Evolutionary conservation across 2,113 vertebrate genomes (phyloP).

Genomic region (Acanthisitta chloris): DNA sequence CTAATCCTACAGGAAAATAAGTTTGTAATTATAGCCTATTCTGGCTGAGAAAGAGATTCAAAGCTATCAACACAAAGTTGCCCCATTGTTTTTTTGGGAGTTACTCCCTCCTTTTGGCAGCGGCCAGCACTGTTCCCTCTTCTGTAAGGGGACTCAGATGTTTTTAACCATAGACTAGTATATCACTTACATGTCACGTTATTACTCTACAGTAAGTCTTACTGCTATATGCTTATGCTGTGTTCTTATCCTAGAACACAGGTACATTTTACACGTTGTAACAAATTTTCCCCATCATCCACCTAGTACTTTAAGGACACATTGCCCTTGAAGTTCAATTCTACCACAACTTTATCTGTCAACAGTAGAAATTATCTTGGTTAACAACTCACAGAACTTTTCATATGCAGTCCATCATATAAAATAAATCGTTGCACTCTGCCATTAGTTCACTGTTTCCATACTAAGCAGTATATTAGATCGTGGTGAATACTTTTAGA

Average conservation of each 20-base stretch:
- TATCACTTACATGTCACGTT: neutral
- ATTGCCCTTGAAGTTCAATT: neutral
- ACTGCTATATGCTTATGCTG: neutral
- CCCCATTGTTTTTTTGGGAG: neutral
- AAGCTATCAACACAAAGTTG: neutral
- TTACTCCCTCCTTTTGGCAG: neutral
- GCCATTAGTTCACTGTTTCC: neutral
- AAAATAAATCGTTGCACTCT: neutral
- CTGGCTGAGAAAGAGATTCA: neutral
- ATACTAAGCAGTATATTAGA: neutral
- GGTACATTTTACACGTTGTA: neutral
- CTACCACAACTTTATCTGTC: neutral
- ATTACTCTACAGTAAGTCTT: neutral
- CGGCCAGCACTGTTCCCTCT: neutral
- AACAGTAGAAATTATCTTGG: neutral
- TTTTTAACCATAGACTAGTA: neutral
- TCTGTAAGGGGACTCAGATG: neutral
- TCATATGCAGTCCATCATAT: neutral
- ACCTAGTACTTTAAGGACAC: neutral
- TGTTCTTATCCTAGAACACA: neutral
- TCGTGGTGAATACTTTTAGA: slow-evolving; percentile 26
- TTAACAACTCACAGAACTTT: neutral
- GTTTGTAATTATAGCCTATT: neutral
- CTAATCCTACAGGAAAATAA: neutral
- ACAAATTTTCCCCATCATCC: neutral